These are phyloP conservation scores for Anarhynchus alexandrinus DNA, from an alignment of 2,113 vertebrate genomes.

Conservation along the genomic window DNA sequence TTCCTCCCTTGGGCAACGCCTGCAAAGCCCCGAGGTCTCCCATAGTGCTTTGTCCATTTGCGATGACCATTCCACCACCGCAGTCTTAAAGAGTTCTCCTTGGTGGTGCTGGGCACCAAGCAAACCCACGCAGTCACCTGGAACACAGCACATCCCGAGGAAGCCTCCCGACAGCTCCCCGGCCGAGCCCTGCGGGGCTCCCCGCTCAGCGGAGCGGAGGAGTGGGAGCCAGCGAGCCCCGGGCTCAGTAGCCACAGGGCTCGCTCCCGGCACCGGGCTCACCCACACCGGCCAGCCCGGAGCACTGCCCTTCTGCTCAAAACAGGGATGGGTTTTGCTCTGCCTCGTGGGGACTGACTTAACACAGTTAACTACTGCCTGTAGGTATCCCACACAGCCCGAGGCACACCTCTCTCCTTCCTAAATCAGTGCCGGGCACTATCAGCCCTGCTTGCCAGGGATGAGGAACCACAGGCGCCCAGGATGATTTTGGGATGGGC, in stretches of 20 bases:
- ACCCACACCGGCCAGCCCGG: rapidly evolving
- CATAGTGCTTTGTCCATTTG: rapidly evolving
- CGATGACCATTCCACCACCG: background rate
- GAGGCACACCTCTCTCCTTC: background rate
- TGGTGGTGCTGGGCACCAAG: background rate
- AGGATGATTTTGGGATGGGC: background rate
- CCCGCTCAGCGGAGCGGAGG: background rate
- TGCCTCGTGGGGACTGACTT: rapidly evolving
- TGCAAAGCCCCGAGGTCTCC: background rate
- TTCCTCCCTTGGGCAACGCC: background rate
- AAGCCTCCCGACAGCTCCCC: background rate
- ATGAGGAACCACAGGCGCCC: background rate
- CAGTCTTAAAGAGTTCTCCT: background rate
- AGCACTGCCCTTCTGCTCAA: background rate
- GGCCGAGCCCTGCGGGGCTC: background rate
- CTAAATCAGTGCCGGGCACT: rapidly evolving
- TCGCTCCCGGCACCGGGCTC: background rate
- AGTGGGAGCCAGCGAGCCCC: rapidly evolving
- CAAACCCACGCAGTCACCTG: background rate
- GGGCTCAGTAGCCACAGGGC: background rate
- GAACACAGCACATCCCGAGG: background rate
- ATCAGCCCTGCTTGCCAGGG: background rate
- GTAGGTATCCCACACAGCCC: background rate
- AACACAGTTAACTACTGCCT: background rate
- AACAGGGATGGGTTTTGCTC: background rate